Percentiles rank a stretch among this genome's conserved stretches.
Evolutionary conservation across 1,140 invertebrate species (phyloP).

Genomic region (Colletes gigas): DNA sequence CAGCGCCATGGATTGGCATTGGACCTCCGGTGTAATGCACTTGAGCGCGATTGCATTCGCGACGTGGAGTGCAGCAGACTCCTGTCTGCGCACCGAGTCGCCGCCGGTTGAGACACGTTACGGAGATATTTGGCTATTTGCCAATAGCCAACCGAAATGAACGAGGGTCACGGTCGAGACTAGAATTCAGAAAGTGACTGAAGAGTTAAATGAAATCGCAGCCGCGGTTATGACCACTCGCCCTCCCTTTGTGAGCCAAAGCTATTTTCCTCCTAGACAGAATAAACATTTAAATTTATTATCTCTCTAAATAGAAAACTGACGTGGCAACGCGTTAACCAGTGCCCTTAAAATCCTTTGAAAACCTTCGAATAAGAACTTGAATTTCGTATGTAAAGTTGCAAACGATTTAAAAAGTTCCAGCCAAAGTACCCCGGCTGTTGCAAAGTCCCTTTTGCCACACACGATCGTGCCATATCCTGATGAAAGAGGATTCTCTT

Average conservation of each 20-base stretch:
- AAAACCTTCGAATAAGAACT: too few species aligned
- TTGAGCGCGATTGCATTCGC: slow-evolving; percentile 31
- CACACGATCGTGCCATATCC: neutral
- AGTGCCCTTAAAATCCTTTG: too few species aligned
- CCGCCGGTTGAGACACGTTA: slow-evolving; percentile 28
- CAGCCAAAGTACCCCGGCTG: neutral
- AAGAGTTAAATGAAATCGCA: slow-evolving; percentile 3
- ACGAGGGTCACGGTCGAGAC: slow-evolving; percentile 60
- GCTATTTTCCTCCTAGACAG: too few species aligned
- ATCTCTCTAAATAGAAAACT: too few species aligned
- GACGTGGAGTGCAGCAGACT: neutral
- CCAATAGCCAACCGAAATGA: slow-evolving; percentile 46
- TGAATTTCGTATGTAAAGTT: too few species aligned
- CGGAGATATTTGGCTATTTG: slow-evolving; percentile 48
- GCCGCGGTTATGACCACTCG: neutral
- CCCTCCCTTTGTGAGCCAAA: neutral
- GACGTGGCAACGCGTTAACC: too few species aligned
- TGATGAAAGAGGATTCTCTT: neutral
- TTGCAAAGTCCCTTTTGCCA: neutral
- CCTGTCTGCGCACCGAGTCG: slow-evolving; percentile 16
- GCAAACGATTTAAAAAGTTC: too few species aligned
- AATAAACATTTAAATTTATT: neutral
- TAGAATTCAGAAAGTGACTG: slow-evolving; percentile 32
- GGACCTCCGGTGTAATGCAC: slow-evolving; percentile 15
- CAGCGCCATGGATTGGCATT: slow-evolving; percentile 3